Conservation (phyloP, 2,113 vertebrate species). For the Gulo gulo region DNA sequence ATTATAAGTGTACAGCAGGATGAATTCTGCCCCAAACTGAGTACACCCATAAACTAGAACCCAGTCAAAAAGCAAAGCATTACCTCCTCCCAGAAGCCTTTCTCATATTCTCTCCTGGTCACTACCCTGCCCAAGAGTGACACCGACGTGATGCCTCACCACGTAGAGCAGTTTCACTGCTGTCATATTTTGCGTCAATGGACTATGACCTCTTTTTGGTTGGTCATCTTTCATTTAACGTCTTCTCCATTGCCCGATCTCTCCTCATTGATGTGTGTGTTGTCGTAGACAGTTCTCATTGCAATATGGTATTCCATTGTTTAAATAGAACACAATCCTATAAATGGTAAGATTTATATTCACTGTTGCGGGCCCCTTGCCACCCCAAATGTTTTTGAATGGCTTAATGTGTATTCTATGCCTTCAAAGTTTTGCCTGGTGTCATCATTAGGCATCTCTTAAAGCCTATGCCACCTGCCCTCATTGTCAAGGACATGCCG, state of each 20-base stretch:
- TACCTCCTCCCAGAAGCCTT: background rate
- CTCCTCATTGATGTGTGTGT: background rate
- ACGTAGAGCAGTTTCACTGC: background rate
- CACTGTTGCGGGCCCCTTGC: background rate
- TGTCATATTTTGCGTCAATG: background rate
- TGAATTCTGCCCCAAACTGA: background rate
- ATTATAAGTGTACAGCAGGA: background rate
- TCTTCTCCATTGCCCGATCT: background rate
- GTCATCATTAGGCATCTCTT: background rate
- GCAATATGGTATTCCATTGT: no score
- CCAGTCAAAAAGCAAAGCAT: background rate
- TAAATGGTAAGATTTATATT: background rate
- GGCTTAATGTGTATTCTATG: background rate
- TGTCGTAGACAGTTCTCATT: background rate
- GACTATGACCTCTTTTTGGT: background rate
- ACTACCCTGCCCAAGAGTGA: rapidly evolving
- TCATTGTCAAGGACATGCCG: background rate
- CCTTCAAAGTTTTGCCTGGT: background rate
- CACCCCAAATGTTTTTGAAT: background rate
- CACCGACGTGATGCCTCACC: background rate
- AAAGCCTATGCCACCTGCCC: background rate
- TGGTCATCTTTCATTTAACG: background rate
- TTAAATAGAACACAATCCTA: background rate
- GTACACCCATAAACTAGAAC: background rate
- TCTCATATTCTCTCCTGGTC: background rate